phyloP scores from a whole-genome alignment of 2,888 invertebrate species.

The Polietes domitor region DNA sequence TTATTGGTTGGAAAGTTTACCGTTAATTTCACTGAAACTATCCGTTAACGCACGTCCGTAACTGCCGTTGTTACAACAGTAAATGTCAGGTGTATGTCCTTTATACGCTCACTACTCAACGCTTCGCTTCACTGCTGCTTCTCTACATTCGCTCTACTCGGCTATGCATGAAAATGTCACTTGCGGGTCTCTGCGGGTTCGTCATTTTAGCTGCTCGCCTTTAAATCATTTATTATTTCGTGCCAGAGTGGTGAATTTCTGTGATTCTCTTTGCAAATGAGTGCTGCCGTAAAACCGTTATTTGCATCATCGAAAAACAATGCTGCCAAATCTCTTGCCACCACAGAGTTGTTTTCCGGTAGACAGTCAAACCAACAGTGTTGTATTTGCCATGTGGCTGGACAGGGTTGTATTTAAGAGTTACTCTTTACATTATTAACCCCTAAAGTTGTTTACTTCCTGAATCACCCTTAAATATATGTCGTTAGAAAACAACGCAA shows the following conservation, averaged over 20 bases:
- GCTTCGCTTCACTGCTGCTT: slow-evolving; percentile 7
- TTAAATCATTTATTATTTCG: slow-evolving; percentile 24
- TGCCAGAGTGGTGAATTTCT: slow-evolving; percentile 48
- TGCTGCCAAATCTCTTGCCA: slow-evolving; percentile 70
- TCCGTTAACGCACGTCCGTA: slow-evolving; percentile 68
- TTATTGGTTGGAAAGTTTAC: slow-evolving; percentile 25
- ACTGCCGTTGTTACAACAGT: slow-evolving; percentile 69
- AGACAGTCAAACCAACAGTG: slow-evolving; percentile 43
- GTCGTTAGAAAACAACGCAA: neutral
- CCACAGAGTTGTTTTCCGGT: neutral
- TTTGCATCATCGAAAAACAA: slow-evolving; percentile 64
- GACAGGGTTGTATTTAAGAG: slow-evolving; percentile 70
- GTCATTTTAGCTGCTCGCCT: slow-evolving; percentile 29
- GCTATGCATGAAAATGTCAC: slow-evolving; percentile 54
- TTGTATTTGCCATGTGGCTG: slow-evolving; percentile 3
- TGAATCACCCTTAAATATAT: neutral
- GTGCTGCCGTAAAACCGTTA: slow-evolving; percentile 70
- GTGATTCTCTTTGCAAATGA: slow-evolving; percentile 30
- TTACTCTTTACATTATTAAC: neutral
- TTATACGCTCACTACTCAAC: slow-evolving; percentile 48
- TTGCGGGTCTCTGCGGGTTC: too few species aligned
- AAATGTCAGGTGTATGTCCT: slow-evolving; percentile 76
- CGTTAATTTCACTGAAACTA: slow-evolving; percentile 39
- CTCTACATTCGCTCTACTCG: neutral
- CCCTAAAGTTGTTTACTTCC: neutral